Evolutionary conservation across 2,113 vertebrate species (phyloP), one percentile per base, ranked within the genome.

Genomic region (Tiliqua scincoides): DNA sequence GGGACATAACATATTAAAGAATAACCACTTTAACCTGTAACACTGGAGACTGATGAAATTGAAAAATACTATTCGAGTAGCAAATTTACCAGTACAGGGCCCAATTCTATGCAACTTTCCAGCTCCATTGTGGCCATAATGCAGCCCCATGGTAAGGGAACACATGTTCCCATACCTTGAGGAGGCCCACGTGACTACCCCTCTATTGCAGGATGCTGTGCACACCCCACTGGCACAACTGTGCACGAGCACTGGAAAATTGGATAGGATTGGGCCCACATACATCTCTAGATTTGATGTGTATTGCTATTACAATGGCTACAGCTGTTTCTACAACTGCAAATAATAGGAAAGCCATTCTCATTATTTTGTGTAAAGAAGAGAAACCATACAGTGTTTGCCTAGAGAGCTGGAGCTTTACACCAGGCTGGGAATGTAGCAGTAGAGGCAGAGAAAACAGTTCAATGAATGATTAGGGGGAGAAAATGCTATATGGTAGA

Each of bases 21-120:
- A 30, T 68, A 12, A 68, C n/a, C 11, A n/a, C 65, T 68, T 68
- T 14, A 68, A 3, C 65, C n/a, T 68, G 65, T 32, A 68, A 68
- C 65, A 68, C 32, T 77, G 32, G 30, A 21, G 32, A 77, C 3
- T 77, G 54, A 18, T 77, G 75, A 35, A 57, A 32, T 35, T 79
- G 82, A 67, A 92, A 87, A 92, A 88, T 88, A 79, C 84, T 70
- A 83, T 89, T 10, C 70, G 86, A 80, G 75, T 62, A 91, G 93
- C 43, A 68, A 89, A 89, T 76, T 59, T 79, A 75, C 82, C 25
- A 2, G n/a, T n/a, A n/a, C n/a, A n/a, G n/a, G n/a, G n/a, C n/a
- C n/a, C n/a, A n/a, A n/a, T n/a, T n/a, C n/a, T n/a, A n/a, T n/a
- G n/a, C n/a, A n/a, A n/a, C n/a, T n/a, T n/a, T n/a, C n/a, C n/a